These are phyloP conservation scores for Caenorhabditis panamensis DNA, from an alignment of 2,888 invertebrate species.

Conservation along the genomic window DNA sequence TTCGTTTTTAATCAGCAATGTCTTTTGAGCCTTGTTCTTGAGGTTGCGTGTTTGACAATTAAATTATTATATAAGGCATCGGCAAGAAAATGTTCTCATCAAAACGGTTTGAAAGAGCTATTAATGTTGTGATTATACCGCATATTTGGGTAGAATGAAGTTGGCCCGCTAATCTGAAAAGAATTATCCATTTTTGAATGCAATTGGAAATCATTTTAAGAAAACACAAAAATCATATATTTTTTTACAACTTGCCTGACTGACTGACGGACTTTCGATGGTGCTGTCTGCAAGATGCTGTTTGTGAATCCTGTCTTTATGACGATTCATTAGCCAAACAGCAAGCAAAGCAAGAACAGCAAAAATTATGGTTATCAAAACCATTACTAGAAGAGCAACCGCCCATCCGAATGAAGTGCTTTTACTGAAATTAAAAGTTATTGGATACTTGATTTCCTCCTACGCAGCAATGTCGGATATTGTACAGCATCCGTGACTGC, in stretches of 20 bases:
- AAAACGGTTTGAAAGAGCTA: constrained; percentile 42
- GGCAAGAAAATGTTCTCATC: background rate
- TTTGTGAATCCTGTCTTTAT: constrained; percentile 67
- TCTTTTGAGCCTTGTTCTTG: too few species aligned
- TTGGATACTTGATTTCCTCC: constrained; percentile 14
- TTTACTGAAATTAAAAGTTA: constrained; percentile 50
- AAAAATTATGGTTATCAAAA: constrained; percentile 72
- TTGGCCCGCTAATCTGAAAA: constrained; percentile 70
- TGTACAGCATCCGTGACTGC: constrained; percentile 76
- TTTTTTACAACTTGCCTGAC: constrained; percentile 41
- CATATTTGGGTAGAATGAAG: constrained; percentile 65
- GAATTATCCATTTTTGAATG: too few species aligned
- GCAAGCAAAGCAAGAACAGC: constrained; percentile 64
- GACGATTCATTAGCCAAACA: constrained; percentile 66
- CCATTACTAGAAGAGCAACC: constrained; percentile 73
- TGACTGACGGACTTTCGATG: constrained; percentile 63
- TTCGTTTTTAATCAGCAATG: too few species aligned
- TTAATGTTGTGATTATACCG: constrained; percentile 43
- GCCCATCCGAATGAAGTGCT: constrained; percentile 76
- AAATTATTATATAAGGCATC: too few species aligned
- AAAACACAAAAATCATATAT: too few species aligned
- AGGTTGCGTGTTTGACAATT: too few species aligned
- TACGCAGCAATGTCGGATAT: constrained; percentile 74
- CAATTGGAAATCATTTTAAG: too few species aligned
- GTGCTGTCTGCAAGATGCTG: constrained; percentile 63